phyloP scores from a whole-genome alignment of 2,113 vertebrate genomes.

The Melanotaenia duboulayi region DNA sequence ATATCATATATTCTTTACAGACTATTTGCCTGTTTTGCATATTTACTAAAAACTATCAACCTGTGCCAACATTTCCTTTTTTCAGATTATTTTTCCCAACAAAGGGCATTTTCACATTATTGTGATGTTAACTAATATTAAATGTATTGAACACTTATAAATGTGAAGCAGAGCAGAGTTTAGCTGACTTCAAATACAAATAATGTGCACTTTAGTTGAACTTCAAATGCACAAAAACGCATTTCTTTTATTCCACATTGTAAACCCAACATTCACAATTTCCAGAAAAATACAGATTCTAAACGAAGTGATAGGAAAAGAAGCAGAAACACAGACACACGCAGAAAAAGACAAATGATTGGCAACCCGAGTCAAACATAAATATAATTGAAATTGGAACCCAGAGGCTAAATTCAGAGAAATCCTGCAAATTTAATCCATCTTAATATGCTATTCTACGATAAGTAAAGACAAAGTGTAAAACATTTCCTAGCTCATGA shows the following conservation, averaged over 20 bases:
- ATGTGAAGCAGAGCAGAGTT: not conserved
- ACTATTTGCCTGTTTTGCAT: too few relatives aligned
- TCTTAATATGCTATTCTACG: slow-evolving; percentile 51
- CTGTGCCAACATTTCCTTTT: too few relatives aligned
- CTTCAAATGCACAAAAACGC: too few relatives aligned
- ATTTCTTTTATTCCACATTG: too few relatives aligned
- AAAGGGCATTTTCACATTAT: too few relatives aligned
- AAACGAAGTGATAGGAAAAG: not conserved
- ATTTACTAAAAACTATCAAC: too few relatives aligned
- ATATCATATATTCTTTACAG: too few relatives aligned
- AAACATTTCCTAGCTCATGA: slow-evolving; percentile 62
- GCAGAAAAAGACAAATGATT: slow-evolving; percentile 14
- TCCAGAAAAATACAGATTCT: not conserved
- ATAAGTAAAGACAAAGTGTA: slow-evolving; percentile 56
- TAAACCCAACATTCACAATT: not conserved
- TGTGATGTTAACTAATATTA: too few relatives aligned
- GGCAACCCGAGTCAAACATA: slow-evolving; percentile 37
- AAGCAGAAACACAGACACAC: slow-evolving; percentile 13
- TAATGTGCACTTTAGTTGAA: not conserved
- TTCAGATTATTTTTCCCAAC: too few relatives aligned
- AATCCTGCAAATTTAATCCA: slow-evolving; percentile 50
- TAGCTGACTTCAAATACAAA: not conserved
- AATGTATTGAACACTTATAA: not conserved
- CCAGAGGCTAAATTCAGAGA: slow-evolving; percentile 51
- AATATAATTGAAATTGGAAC: slow-evolving; percentile 56